Evolutionary conservation across 2,113 vertebrate species (phyloP), one percentile per base, ranked within the genome.

Genomic region (Phrynosoma platyrhinos): DNA sequence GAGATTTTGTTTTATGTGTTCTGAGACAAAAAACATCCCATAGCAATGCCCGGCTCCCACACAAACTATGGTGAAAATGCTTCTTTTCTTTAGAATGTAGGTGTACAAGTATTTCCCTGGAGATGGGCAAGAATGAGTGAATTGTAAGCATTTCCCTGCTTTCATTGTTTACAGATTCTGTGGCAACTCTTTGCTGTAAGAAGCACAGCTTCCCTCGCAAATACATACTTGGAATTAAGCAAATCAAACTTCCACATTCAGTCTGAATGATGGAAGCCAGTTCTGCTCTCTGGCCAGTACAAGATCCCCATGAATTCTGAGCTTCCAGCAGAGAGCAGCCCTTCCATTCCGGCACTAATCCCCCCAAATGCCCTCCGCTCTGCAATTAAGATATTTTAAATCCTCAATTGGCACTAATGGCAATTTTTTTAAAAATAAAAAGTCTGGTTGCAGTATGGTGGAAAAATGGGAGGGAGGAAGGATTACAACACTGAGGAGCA

Each of bases 11-110:
- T 12, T 52, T 27, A 30, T 62, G 16, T 10, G 47, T 6, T 4
- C 86, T 86, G 71, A 23, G 18, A 89, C 87, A 91, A 42, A 79
- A 47, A 32, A 5, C n/a, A 72, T 5, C 30, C 4, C 64, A 62
- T 6, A 83, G 53, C 40, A 52, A 64, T 0, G 3, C 14, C 66
- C 4, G 7, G 47, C 16, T 42, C 68, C 77, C 53, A 87, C 32
- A 6, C 47, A 36, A 30, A 53, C 86, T 92, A 93, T 88, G 42
- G 75, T 89, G 87, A 91, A 93, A 0, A 0, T 53, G n/a, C 55
- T 21, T 84, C 30, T 32, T 82, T 81, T 88, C 27, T 75, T 71
- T 25, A 87, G 52, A 83, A 16, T 72, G 87, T 62, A 83, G 83
- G 62, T 64, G 23, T 53, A 79, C 32, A 69, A 69, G 68, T 80